Evolutionary conservation across 2,113 vertebrate genomes (phyloP), one percentile per base, ranked within the genome.

Genomic region (Oncorhynchus gorbuscha): DNA sequence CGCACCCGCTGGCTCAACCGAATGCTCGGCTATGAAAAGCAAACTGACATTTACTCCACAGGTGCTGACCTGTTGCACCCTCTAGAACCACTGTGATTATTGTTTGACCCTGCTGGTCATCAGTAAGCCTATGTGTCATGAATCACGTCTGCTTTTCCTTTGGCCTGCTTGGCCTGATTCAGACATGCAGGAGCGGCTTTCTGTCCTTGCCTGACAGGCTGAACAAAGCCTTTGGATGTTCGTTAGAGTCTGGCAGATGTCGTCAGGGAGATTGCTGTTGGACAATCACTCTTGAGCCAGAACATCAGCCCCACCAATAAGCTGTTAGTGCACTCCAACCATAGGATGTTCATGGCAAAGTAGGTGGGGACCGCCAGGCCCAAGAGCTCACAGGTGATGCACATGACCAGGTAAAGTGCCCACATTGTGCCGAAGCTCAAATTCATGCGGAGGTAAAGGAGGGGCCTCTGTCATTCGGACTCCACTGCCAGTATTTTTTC

Each of bases 291-390:
- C 13, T 75, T 83, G 24, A 55, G 22, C 92, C 92, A 94, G 81
- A 92, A 89, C 11, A 85, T 9, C 24, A 84, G 0, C 8, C 85
- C 89, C 1, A 58, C 39, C 26, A 92, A 35, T 5, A 92, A 51
- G 79, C 92, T 93, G 80, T 93, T 92, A 51, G 72, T 72, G 45
- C 92, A 93, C 79, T 93, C 89, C 35, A 92, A 26, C 92, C 91
- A 93, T 6, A 93, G 76, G 4, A 92, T 58, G 71, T 93, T 94
- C 3, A 93, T 76, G 1, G 45, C 82, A 16, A 91, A 71, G 32
- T 93, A 91, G 8, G 92, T 65, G 4, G 93, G 93, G 16, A 91
- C 32, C 1, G 48, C 22, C 1, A 89, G 70, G 59, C 71, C 77
- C 5, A 90, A 48, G 18, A 84, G 1, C 5, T 66, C 1, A 64